phyloP scores from a whole-genome alignment of 2,113 vertebrate species.

The Sinocyclocheilus maitianheensis region DNA sequence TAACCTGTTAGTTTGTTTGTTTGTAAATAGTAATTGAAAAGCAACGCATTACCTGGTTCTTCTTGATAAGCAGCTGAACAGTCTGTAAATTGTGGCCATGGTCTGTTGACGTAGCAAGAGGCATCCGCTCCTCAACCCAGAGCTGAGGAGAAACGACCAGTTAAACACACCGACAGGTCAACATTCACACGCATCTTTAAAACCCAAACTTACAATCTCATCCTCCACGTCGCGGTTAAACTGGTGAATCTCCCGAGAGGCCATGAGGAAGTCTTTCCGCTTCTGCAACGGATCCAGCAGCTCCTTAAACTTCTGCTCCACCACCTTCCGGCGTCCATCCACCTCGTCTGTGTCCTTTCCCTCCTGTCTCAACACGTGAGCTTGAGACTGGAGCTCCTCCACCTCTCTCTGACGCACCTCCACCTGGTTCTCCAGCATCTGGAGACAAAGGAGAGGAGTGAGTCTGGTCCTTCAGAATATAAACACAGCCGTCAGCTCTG shows the following conservation, averaged over 20 bases:
- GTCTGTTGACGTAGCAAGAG: constrained; percentile 91
- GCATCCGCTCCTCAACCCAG: constrained; percentile 85
- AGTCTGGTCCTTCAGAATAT: background rate
- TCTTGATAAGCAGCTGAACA: constrained; percentile 96
- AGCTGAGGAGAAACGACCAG: constrained; percentile 53
- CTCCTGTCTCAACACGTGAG: constrained; percentile 87
- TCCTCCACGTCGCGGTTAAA: constrained; percentile 96
- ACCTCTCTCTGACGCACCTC: constrained; percentile 95
- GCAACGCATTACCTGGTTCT: constrained; percentile 85
- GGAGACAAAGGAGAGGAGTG: constrained; percentile 4
- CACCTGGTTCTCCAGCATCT: constrained; percentile 98
- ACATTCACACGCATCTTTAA: background rate
- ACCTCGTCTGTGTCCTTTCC: constrained; percentile 91
- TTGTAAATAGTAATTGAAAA: background rate
- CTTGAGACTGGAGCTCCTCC: constrained; percentile 92
- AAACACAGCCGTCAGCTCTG: background rate
- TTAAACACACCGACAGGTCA: background rate
- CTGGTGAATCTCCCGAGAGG: constrained; percentile 93
- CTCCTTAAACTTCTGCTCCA: constrained; percentile 89
- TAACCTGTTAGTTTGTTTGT: no score
- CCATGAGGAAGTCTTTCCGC: constrained; percentile 86
- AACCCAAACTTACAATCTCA: constrained; percentile 85
- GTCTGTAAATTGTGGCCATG: constrained; percentile 97
- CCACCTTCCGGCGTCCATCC: constrained; percentile 82
- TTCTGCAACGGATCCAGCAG: constrained; percentile 85